These are phyloP conservation scores for Drosophila rellima DNA, from an alignment of 2,888 invertebrate species.

Conservation along the genomic window DNA sequence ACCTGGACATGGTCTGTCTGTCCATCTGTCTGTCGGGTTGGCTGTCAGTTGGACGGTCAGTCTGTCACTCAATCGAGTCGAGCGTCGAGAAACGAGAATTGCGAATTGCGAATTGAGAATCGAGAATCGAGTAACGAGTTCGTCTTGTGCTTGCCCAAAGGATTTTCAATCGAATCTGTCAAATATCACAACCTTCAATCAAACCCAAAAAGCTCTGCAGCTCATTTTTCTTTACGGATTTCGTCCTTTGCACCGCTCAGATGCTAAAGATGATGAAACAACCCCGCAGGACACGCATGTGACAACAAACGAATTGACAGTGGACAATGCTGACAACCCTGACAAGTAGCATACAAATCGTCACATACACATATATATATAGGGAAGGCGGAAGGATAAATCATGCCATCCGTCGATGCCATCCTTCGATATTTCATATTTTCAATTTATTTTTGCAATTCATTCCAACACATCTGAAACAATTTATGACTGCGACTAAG, in stretches of 20 bases:
- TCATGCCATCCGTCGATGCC: slow-evolving; percentile 58
- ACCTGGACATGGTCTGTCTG: neutral
- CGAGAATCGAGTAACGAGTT: slow-evolving; percentile 51
- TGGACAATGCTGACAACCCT: slow-evolving; percentile 59
- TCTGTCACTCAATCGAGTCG: slow-evolving; percentile 66
- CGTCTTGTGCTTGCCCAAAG: slow-evolving; percentile 65
- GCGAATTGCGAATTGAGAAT: slow-evolving; percentile 36
- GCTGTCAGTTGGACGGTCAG: slow-evolving; percentile 66
- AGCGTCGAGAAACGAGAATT: slow-evolving; percentile 31
- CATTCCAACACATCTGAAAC: slow-evolving; percentile 54
- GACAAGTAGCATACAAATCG: slow-evolving; percentile 60
- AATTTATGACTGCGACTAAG: slow-evolving; percentile 27
- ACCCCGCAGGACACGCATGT: slow-evolving; percentile 67
- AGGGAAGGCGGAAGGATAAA: slow-evolving; percentile 65
- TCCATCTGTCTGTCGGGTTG: slow-evolving; percentile 41
- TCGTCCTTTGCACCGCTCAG: neutral
- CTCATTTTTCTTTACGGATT: slow-evolving; percentile 69
- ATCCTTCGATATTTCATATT: slow-evolving; percentile 70
- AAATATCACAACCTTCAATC: slow-evolving; percentile 84
- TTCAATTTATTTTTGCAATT: slow-evolving; percentile 77
- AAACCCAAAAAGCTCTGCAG: slow-evolving; percentile 73
- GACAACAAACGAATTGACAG: slow-evolving; percentile 67
- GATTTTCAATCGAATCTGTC: slow-evolving; percentile 84
- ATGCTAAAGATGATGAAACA: slow-evolving; percentile 67
- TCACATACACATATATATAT: slow-evolving; percentile 16